These are phyloP conservation scores for Leptopilina drosophilae DNA, from an alignment of 2,888 invertebrate species.

Conservation along the genomic window DNA sequence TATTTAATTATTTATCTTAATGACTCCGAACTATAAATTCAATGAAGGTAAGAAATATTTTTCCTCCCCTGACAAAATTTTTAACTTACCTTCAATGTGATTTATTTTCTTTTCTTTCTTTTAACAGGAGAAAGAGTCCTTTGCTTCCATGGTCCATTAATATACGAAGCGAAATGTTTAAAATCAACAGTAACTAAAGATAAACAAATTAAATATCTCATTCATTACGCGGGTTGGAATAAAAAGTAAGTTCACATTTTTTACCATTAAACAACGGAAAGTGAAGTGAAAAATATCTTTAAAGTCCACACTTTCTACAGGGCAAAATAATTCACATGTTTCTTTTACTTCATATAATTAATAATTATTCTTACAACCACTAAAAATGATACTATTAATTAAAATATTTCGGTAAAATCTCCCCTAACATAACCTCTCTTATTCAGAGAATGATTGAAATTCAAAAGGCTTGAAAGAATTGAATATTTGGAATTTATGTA, in stretches of 20 bases:
- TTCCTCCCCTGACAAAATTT: background rate
- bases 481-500: no score
- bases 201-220: constrained; percentile 91
- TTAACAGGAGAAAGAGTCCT: constrained; percentile 89
- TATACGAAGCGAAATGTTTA: constrained; percentile 96
- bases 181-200: constrained; percentile 89
- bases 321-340: background rate
- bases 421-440: no score
- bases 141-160: constrained; percentile 95
- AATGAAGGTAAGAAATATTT: constrained; percentile 5
- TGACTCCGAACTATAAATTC: constrained; percentile 21
- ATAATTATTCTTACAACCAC: background rate
- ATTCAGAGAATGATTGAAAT: no score
- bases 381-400: no score
- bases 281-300: background rate
- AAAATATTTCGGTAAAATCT: no score
- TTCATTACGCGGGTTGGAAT: constrained; percentile 98
- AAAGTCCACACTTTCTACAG: background rate
- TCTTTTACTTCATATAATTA: background rate
- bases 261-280: background rate
- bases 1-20: constrained; percentile 12
- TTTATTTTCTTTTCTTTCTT: background rate
- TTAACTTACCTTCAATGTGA: background rate
- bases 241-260: constrained; percentile 86
- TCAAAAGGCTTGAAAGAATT: no score